These are phyloP conservation scores for Adrianichthys oophorus DNA, from an alignment of 2,797 vertebrate species.

Conservation along the genomic window DNA sequence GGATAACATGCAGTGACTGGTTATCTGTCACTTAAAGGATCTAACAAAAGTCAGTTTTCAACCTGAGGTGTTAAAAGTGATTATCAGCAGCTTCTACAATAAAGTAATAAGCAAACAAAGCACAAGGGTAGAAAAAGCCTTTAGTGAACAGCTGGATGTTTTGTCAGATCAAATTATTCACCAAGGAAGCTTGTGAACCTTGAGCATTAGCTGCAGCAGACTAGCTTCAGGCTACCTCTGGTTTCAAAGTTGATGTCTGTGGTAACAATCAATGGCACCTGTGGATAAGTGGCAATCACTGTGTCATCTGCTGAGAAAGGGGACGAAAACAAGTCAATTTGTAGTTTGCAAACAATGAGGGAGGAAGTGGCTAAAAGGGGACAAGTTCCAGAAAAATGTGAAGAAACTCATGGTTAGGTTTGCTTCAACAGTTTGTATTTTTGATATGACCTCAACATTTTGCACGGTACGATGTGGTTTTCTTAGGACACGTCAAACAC, in stretches of 20 bases:
- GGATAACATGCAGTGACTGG: background rate
- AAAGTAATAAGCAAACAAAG: too few relatives aligned
- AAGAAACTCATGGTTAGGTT: background rate
- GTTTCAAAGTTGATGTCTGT: slow-evolving; percentile 24
- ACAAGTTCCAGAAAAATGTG: background rate
- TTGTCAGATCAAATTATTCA: slow-evolving; percentile 5
- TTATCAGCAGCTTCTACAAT: too few relatives aligned
- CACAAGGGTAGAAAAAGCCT: background rate
- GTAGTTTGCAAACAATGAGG: slow-evolving; percentile 3
- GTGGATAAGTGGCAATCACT: slow-evolving; percentile 32
- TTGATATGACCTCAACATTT: background rate
- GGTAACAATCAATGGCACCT: slow-evolving; percentile 28
- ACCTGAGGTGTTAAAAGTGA: too few relatives aligned
- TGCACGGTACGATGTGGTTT: slow-evolving; percentile 1
- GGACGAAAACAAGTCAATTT: slow-evolving; percentile 27
- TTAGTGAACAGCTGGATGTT: slow-evolving; percentile 1
- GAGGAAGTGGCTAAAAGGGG: background rate
- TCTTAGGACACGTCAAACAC: background rate
- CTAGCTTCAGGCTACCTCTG: slow-evolving; percentile 15
- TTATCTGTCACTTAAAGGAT: background rate
- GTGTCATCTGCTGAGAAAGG: slow-evolving; percentile 23
- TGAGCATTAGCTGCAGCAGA: background rate
- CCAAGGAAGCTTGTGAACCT: background rate
- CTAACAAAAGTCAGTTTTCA: too few relatives aligned
- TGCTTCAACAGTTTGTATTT: slow-evolving; percentile 8